Percentiles rank a stretch among this genome's conserved stretches.
phyloP scores from a whole-genome alignment of 2,888 invertebrate genomes.

The Apeira syringaria region DNA sequence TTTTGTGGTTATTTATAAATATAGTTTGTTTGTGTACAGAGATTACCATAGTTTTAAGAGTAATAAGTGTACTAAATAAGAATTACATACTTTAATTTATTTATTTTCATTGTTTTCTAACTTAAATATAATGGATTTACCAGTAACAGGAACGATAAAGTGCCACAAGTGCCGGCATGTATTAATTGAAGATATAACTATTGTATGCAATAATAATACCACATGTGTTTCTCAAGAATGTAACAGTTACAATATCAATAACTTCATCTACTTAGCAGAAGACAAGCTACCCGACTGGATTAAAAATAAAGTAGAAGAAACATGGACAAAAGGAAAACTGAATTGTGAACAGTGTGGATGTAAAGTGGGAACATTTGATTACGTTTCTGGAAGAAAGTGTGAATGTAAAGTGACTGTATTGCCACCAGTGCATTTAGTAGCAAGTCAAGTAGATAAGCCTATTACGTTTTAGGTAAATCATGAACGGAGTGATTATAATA shows the following conservation, averaged over 20 bases:
- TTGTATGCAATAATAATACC: slow-evolving; percentile 32
- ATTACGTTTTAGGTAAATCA: too few relatives aligned
- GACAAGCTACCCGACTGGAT: slow-evolving; percentile 85
- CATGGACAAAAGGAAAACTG: slow-evolving; percentile 87
- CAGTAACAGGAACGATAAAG: slow-evolving; percentile 46
- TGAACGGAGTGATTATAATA: too few relatives aligned
- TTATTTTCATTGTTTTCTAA: too few relatives aligned
- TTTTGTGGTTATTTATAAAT: too few relatives aligned
- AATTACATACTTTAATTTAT: too few relatives aligned
- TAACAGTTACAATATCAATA: slow-evolving; percentile 54
- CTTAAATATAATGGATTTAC: slow-evolving; percentile 36
- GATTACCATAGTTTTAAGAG: too few relatives aligned
- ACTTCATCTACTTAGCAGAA: slow-evolving; percentile 79
- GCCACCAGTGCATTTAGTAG: slow-evolving; percentile 85
- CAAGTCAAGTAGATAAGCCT: slow-evolving; percentile 85
- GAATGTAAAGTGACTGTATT: slow-evolving; percentile 79
- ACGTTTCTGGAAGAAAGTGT: slow-evolving; percentile 85
- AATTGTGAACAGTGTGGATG: slow-evolving; percentile 84
- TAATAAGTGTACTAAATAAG: too few relatives aligned
- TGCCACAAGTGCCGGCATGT: slow-evolving; percentile 75
- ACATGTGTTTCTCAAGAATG: slow-evolving; percentile 48
- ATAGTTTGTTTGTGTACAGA: too few relatives aligned
- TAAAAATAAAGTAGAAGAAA: slow-evolving; percentile 68
- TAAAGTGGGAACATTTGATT: slow-evolving; percentile 87
- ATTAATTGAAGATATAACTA: slow-evolving; percentile 48